These are phyloP conservation scores for Ceratotherium simum DNA, from an alignment of 2,113 vertebrate genomes.

Conservation along the genomic window DNA sequence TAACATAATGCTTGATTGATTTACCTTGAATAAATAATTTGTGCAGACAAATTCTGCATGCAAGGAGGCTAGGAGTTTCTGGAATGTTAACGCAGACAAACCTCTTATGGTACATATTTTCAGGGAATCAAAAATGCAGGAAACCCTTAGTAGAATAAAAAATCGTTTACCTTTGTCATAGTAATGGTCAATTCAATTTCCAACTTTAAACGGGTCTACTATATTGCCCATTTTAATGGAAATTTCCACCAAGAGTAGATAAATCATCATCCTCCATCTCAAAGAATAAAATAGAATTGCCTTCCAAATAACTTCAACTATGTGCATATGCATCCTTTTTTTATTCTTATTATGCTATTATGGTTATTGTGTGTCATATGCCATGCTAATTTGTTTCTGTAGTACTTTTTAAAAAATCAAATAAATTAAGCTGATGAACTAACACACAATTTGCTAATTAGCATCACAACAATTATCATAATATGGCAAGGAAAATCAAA, in stretches of 20 bases:
- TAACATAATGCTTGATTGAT: background rate
- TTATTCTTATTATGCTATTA: background rate
- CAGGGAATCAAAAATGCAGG: background rate
- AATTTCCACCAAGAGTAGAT: background rate
- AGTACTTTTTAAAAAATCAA: background rate
- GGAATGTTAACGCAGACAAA: background rate
- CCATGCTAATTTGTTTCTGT: background rate
- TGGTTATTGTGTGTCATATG: background rate
- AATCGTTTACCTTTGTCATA: background rate
- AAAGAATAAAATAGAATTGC: conserved; percentile 1
- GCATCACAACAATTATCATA: background rate
- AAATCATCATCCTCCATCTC: background rate
- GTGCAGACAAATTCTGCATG: background rate
- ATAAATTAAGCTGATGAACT: conserved; percentile 4
- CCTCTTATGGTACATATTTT: background rate
- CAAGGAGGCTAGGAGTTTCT: background rate
- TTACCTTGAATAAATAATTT: background rate
- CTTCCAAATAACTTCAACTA: background rate
- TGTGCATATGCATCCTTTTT: background rate
- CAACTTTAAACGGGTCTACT: background rate
- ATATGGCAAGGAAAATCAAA: background rate
- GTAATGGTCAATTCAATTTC: background rate
- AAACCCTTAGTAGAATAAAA: background rate
- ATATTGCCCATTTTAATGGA: background rate
- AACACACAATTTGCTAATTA: conserved; percentile 46